These are phyloP conservation scores for Agrotis puta DNA, from an alignment of 2,888 invertebrate genomes.

Conservation along the genomic window DNA sequence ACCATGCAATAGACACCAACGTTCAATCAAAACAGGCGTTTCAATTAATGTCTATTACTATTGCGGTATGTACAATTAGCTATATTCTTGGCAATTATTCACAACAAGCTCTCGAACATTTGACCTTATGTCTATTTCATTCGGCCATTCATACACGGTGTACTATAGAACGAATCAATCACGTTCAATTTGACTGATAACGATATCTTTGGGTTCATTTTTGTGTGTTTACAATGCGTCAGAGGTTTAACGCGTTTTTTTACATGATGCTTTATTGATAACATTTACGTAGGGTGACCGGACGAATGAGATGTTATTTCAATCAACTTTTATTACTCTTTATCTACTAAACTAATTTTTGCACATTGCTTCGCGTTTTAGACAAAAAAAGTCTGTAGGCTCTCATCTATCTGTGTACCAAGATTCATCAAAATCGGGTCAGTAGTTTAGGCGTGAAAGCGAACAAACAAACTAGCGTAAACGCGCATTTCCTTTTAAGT, in stretches of 20 bases:
- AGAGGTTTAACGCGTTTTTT: slow-evolving; percentile 39
- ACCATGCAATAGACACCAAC: slow-evolving; percentile 20
- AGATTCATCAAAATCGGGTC: no score
- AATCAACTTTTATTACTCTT: background rate
- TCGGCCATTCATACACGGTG: slow-evolving; percentile 42
- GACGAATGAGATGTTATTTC: slow-evolving; percentile 10
- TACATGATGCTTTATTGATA: slow-evolving; percentile 24
- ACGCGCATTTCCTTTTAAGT: no score
- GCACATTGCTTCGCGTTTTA: no score
- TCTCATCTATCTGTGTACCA: no score
- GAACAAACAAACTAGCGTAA: no score
- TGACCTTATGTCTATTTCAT: slow-evolving; percentile 57
- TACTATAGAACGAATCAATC: slow-evolving; percentile 49
- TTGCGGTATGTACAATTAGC: slow-evolving; percentile 57
- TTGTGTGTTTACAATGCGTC: slow-evolving; percentile 50
- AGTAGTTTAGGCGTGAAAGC: no score
- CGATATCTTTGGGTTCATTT: slow-evolving; percentile 43
- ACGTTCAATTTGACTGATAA: slow-evolving; percentile 55
- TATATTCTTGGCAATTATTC: slow-evolving; percentile 62
- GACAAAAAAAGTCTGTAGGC: no score
- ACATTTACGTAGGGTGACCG: background rate
- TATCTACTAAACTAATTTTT: no score
- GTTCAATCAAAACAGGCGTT: slow-evolving; percentile 57
- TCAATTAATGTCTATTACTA: slow-evolving; percentile 60
- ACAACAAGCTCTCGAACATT: slow-evolving; percentile 43